phyloP scores from a whole-genome alignment of 2,113 vertebrate species.

The Ptychochromis oligacanthus region DNA sequence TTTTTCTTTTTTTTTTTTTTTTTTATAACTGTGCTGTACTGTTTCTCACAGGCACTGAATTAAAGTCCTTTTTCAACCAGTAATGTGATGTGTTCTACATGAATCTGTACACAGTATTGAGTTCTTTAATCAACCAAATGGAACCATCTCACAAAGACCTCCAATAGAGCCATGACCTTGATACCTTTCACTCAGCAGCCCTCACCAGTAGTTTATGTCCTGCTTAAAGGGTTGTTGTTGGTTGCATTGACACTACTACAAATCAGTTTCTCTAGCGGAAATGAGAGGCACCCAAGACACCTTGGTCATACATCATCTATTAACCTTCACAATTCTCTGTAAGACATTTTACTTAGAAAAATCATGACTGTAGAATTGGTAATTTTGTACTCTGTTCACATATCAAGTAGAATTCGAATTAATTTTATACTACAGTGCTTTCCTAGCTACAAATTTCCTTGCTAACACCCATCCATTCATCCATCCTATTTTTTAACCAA shows the following conservation, averaged over 20 bases:
- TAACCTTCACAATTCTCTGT: neutral
- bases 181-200: conserved; percentile 1
- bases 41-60: conserved; percentile 82
- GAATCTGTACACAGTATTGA: neutral
- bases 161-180: conserved; percentile 23
- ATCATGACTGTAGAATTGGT: neutral
- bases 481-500: neutral
- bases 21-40: conserved; percentile 72
- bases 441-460: too few species aligned
- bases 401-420: neutral
- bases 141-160: neutral
- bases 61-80: conserved; percentile 74
- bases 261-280: conserved; percentile 53
- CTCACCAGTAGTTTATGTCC: conserved; percentile 48
- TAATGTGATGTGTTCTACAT: conserved; percentile 21
- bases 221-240: conserved; percentile 44
- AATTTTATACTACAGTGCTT: too few species aligned
- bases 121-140: neutral
- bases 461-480: too few species aligned
- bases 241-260: conserved; percentile 51
- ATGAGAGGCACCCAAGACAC: neutral
- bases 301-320: neutral
- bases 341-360: neutral
- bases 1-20: conserved; percentile 52
- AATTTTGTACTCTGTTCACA: neutral